Conservation (phyloP, 2,113 vertebrate species). For the Pelvicachromis taeniatus region DNA sequence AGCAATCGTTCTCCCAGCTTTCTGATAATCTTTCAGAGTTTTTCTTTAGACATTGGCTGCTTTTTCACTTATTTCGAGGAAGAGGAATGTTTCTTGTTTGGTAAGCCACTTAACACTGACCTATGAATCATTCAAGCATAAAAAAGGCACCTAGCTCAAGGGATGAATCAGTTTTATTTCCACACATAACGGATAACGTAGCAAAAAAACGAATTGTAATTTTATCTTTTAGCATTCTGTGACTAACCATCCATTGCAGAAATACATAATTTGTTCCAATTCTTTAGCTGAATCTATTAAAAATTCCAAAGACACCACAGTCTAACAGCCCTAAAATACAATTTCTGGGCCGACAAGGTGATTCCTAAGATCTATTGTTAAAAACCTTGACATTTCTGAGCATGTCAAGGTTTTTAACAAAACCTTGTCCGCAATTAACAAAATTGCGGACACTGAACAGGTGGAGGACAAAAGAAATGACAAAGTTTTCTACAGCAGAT, state of each 20-base stretch:
- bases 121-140: not conserved
- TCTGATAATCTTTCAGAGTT: not conserved
- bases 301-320: not conserved
- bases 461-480: not conserved
- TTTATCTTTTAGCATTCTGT: not conserved
- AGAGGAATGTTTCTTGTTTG: not conserved
- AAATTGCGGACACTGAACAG: not conserved
- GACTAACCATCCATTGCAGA: not conserved
- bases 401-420: too few relatives aligned
- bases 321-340: not conserved
- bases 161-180: not conserved
- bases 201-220: fast-evolving
- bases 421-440: too few relatives aligned
- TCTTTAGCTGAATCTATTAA: not conserved
- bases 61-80: not conserved
- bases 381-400: not conserved
- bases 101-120: not conserved
- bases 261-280: not conserved
- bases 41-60: not conserved
- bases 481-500: not conserved
- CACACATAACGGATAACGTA: not conserved
- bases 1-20: not conserved
- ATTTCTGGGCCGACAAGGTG: not conserved
- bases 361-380: not conserved
- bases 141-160: not conserved